Evolutionary conservation across 1,140 invertebrate genomes (phyloP).

Genomic region (Schlechtendalia chinensis): DNA sequence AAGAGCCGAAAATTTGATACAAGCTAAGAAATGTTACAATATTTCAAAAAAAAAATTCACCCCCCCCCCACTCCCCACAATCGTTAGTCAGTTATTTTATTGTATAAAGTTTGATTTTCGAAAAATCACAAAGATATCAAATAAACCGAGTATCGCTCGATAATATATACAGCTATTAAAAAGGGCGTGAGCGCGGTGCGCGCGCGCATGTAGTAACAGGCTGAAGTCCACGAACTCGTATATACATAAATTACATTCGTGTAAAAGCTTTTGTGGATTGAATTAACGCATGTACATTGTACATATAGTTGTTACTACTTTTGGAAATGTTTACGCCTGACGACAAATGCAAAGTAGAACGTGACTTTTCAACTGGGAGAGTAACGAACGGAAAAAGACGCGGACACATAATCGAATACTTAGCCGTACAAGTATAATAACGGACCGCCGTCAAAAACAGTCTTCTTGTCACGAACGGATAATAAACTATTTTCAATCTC

Average conservation of each 20-base stretch:
- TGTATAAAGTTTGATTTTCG: no score
- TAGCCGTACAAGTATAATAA: no score
- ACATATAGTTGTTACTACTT: conserved; percentile 4
- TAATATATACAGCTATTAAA: neutral
- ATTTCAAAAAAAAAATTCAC: no score
- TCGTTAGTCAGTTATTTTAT: no score
- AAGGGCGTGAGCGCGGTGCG: neutral
- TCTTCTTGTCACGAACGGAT: neutral
- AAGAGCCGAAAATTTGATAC: no score
- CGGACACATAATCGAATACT: no score
- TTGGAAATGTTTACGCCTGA: conserved; percentile 14
- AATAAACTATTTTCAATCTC: neutral
- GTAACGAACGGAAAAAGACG: no score
- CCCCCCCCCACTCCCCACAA: no score
- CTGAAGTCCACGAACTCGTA: neutral
- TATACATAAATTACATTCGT: neutral
- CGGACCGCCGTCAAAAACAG: neutral
- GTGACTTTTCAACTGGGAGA: neutral
- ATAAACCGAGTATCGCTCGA: neutral
- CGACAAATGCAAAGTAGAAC: conserved; percentile 34
- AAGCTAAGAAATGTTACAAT: no score
- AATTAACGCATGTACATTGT: conserved; percentile 6
- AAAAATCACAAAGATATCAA: no score
- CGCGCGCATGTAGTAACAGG: neutral
- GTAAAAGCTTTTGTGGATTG: conserved; percentile 36